phyloP scores from a whole-genome alignment of 2,888 invertebrate genomes.

The Himalopsyche tibetana region DNA sequence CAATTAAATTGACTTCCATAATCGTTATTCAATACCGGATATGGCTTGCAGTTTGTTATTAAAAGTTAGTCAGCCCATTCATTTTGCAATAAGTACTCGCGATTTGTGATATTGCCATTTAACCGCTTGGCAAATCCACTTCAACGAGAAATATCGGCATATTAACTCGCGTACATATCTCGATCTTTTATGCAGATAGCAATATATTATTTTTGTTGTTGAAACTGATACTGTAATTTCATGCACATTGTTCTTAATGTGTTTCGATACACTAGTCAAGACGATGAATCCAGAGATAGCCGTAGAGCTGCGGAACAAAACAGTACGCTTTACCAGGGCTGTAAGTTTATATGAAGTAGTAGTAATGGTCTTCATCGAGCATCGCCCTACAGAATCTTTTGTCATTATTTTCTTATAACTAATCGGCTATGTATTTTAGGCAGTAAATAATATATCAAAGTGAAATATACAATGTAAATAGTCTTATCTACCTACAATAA shows the following conservation, averaged over 20 bases:
- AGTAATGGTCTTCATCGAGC: no score
- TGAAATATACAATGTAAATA: no score
- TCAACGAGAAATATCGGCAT: not conserved
- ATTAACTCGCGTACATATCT: conserved; percentile 20
- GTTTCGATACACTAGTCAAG: conserved; percentile 20
- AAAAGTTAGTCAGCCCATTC: conserved; percentile 24
- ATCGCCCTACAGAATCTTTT: no score
- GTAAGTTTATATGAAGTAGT: no score
- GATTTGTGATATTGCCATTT: conserved; percentile 11
- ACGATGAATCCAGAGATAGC: not conserved
- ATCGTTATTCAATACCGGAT: not conserved
- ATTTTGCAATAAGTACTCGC: conserved; percentile 7
- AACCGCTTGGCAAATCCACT: conserved; percentile 22
- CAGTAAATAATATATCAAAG: no score
- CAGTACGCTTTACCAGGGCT: no score
- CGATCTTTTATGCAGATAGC: conserved; percentile 27
- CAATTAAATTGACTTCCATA: not conserved
- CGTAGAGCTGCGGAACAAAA: no score
- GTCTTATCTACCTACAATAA: no score
- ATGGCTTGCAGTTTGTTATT: not conserved
- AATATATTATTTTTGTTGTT: conserved; percentile 34
- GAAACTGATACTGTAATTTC: conserved; percentile 34
- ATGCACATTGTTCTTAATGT: conserved; percentile 20
- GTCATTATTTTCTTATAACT: no score
- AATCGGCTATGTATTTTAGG: no score